Conservation (phyloP, 2,888 invertebrate species). For the Resseliella maxima region DNA sequence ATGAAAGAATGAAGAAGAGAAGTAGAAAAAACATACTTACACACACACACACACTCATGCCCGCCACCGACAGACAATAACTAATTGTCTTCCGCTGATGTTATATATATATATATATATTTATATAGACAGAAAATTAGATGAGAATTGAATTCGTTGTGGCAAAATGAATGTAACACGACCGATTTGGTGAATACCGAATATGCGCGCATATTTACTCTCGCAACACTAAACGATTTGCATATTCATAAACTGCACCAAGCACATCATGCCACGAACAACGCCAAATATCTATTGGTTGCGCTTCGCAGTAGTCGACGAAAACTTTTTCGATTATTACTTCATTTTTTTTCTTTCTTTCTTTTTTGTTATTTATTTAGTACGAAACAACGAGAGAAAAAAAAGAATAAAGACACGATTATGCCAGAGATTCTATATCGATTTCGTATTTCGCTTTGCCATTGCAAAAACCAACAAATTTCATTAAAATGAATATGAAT, state of each 20-base stretch:
- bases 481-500: neutral
- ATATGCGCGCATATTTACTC: neutral
- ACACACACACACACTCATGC: too few relatives aligned
- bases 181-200: neutral
- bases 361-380: too few relatives aligned
- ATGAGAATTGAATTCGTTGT: conserved; percentile 15
- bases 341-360: too few relatives aligned
- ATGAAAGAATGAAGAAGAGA: neutral
- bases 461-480: neutral
- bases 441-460: neutral
- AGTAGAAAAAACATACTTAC: neutral
- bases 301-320: too few relatives aligned
- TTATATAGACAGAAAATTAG: conserved; percentile 4
- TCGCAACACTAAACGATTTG: neutral
- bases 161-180: conserved; percentile 6
- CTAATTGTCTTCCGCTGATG: conserved; percentile 25
- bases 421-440: neutral
- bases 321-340: too few relatives aligned
- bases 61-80: conserved; percentile 25
- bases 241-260: neutral
- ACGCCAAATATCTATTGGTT: neutral
- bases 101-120: neutral
- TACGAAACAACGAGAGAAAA: too few relatives aligned
- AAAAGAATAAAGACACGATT: too few relatives aligned
- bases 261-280: neutral